Conservation (phyloP, 64 coral and sea anemone genomes). For the Actinia tenebrosa region DNA sequence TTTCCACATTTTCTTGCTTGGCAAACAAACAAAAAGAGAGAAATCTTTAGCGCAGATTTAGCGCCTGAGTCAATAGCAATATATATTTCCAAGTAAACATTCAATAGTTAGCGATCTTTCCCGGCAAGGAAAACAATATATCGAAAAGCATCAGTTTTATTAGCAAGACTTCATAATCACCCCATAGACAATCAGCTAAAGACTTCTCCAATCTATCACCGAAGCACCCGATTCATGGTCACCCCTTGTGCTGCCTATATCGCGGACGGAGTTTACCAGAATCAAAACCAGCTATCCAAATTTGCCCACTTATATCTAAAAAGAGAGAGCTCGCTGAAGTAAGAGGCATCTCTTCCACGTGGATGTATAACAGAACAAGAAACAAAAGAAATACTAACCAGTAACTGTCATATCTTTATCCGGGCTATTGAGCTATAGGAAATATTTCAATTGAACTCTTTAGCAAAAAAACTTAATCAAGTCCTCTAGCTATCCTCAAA, state of each 20-base stretch:
- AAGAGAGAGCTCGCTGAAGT: neutral
- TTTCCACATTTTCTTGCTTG: slow-evolving; percentile 9
- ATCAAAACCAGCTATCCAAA: too few relatives aligned
- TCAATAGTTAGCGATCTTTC: slow-evolving; percentile 19
- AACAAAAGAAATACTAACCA: neutral
- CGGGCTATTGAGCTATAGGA: neutral
- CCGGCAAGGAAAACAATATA: slow-evolving; percentile 10
- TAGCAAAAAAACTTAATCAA: neutral
- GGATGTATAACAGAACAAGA: neutral
- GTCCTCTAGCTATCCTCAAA: neutral
- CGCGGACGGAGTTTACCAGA: too few relatives aligned
- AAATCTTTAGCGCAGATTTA: neutral
- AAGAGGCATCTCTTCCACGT: neutral
- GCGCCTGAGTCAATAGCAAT: slow-evolving; percentile 35
- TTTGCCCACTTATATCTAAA: too few relatives aligned
- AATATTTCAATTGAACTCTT: neutral
- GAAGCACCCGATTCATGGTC: too few relatives aligned
- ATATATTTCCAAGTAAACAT: slow-evolving; percentile 32
- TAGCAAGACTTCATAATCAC: neutral
- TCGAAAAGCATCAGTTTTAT: neutral
- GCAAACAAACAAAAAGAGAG: slow-evolving; percentile 10
- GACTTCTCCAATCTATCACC: neutral
- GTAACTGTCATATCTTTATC: neutral
- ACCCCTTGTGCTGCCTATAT: too few relatives aligned
- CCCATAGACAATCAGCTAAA: neutral